Conservation (phyloP, 2,888 invertebrate genomes). For the Myopa tessellatipennis region DNA sequence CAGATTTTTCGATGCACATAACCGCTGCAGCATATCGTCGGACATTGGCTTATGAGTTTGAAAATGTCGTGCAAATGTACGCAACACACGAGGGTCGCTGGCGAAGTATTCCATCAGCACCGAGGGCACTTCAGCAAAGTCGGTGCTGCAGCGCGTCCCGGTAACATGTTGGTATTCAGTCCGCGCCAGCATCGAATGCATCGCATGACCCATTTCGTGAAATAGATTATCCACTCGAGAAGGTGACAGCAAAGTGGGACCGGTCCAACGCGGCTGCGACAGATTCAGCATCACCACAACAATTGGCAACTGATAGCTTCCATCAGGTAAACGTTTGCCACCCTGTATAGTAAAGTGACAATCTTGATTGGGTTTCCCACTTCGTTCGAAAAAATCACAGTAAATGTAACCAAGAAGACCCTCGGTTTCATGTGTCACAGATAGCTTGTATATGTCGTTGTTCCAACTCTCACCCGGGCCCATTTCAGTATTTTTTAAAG, state of each 20-base stretch:
- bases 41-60: constrained; percentile 88
- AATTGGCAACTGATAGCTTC: constrained; percentile 88
- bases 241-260: constrained; percentile 84
- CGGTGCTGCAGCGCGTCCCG: constrained; percentile 96
- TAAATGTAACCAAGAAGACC: constrained; percentile 93
- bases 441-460: constrained; percentile 89
- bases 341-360: constrained; percentile 99
- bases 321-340: constrained; percentile 82
- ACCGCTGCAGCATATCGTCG: constrained; percentile 79
- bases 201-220: constrained; percentile 99
- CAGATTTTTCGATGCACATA: constrained; percentile 87
- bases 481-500: constrained; percentile 78
- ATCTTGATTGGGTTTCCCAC: constrained; percentile 95
- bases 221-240: constrained; percentile 94
- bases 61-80: constrained; percentile 90
- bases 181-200: constrained; percentile 98
- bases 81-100: constrained; percentile 84
- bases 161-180: constrained; percentile 97
- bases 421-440: constrained; percentile 85
- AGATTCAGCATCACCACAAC: constrained; percentile 94
- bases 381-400: constrained; percentile 94
- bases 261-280: constrained; percentile 78
- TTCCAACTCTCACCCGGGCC: constrained; percentile 88
- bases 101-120: constrained; percentile 98
- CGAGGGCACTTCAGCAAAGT: constrained; percentile 99